Conservation (phyloP, 2,113 vertebrate species). For the human (Homo sapiens) region DNA sequence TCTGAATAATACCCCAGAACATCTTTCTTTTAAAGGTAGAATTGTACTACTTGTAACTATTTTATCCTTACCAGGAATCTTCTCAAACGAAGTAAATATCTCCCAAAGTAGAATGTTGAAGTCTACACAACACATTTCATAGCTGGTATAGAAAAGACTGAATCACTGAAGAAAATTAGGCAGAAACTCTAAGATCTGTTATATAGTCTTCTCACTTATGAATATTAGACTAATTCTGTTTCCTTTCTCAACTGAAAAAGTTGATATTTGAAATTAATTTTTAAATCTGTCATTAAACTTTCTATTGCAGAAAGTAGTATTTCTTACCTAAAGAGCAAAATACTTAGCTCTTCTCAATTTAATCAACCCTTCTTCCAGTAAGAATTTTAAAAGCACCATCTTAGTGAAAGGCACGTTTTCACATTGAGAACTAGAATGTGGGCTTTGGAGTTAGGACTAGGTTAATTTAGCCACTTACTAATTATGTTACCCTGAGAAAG, state of each 20-base stretch:
- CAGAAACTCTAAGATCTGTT: neutral
- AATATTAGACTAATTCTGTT: neutral
- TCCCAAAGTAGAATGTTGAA: neutral
- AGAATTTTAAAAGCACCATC: constrained; percentile 2
- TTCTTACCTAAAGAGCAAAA: neutral
- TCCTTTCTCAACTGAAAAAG: neutral
- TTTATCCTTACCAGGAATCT: constrained; percentile 6
- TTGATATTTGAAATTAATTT: neutral
- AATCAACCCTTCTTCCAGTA: neutral
- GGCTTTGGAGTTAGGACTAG: neutral
- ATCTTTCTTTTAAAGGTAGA: constrained; percentile 23
- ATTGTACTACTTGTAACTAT: neutral
- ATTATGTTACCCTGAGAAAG: constrained; percentile 3
- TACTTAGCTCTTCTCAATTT: neutral
- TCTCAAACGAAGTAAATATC: neutral
- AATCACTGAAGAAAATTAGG: neutral
- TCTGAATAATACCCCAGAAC: neutral
- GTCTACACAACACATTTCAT: neutral
- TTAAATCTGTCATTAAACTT: neutral
- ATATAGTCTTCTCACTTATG: neutral
- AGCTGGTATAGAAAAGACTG: neutral
- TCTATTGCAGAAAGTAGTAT: neutral
- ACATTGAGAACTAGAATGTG: neutral
- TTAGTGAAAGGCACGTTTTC: neutral
- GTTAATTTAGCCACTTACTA: neutral